A percentile compares a stretch with the other conserved stretches of the same genome.
These are phyloP conservation scores for Rhyacophila evoluta DNA, from an alignment of 2,888 invertebrate species.

Conservation along the genomic window DNA sequence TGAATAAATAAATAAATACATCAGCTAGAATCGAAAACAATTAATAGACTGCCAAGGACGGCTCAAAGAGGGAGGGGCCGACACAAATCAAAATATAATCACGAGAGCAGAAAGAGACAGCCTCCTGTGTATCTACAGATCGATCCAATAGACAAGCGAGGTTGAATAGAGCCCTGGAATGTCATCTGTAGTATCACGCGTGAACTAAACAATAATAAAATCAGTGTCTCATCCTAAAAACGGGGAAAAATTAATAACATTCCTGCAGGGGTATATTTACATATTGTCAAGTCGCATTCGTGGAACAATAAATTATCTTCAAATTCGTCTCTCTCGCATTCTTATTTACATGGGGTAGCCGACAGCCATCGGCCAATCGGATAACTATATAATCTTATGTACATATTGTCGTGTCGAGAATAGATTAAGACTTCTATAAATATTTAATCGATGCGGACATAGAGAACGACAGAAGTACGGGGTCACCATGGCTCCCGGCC, in stretches of 20 bases:
- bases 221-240: not conserved
- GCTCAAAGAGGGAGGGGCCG: not conserved
- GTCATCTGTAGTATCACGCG: not conserved
- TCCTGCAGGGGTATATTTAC: slow-evolving; percentile 63
- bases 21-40: not conserved
- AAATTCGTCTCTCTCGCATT: slow-evolving; percentile 44
- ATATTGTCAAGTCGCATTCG: slow-evolving; percentile 67
- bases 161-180: not conserved
- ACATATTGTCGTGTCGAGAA: slow-evolving; percentile 71
- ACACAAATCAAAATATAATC: too few species aligned
- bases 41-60: too few species aligned
- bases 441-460: slow-evolving; percentile 50
- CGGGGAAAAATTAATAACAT: slow-evolving; percentile 32
- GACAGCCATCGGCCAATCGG: slow-evolving; percentile 36
- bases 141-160: not conserved
- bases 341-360: slow-evolving; percentile 50
- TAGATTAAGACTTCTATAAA: slow-evolving; percentile 58
- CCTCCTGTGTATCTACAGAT: not conserved
- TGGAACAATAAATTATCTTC: slow-evolving; percentile 52
- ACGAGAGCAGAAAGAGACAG: too few species aligned
- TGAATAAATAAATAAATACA: too few species aligned
- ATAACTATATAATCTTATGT: slow-evolving; percentile 64
- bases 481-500: slow-evolving; percentile 50
- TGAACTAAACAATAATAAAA: not conserved
- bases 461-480: slow-evolving; percentile 49